Evolutionary conservation across 2,888 invertebrate species (phyloP).

Genomic region (Meloe dianella): DNA sequence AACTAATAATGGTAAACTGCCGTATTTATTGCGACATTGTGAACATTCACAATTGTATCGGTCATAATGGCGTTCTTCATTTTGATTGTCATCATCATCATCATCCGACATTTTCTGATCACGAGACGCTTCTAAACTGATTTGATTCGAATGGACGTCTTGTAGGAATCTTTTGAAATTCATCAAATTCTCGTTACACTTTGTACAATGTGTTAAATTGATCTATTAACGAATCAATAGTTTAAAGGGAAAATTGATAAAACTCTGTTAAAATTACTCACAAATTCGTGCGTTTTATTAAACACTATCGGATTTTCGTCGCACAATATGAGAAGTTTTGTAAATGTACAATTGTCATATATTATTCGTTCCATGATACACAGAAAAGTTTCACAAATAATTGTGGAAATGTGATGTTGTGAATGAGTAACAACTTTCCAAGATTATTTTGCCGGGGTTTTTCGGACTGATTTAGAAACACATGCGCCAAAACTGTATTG

Average conservation of each 20-base stretch:
- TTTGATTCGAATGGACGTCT: constrained; percentile 20
- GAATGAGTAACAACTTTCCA: constrained; percentile 44
- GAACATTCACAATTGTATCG: constrained; percentile 40
- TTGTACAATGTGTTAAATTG: constrained; percentile 16
- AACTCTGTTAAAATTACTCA: constrained; percentile 16
- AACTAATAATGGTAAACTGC: constrained; percentile 42
- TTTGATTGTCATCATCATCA: constrained; percentile 17
- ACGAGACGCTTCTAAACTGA: constrained; percentile 20
- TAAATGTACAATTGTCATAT: constrained; percentile 16
- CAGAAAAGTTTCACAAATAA: constrained; percentile 27
- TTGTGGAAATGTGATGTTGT: constrained; percentile 34
- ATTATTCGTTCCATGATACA: constrained; percentile 26
- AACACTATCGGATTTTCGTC: constrained; percentile 15
- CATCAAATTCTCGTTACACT: constrained; percentile 31
- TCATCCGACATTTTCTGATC: constrained; percentile 28
- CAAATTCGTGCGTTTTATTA: constrained; percentile 18
- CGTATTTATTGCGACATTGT: constrained; percentile 41
- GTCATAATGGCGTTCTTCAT: constrained; percentile 27
- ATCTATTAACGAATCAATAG: background rate
- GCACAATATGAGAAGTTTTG: constrained; percentile 14
- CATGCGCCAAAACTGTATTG: constrained; percentile 27
- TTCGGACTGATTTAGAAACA: constrained; percentile 24
- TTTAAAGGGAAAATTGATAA: background rate
- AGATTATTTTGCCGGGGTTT: constrained; percentile 37
- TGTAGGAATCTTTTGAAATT: constrained; percentile 28